A percentile compares a stretch with the other conserved stretches of the same genome.
phyloP scores from a whole-genome alignment of 2,113 vertebrate genomes.

The Carassius gibelio region DNA sequence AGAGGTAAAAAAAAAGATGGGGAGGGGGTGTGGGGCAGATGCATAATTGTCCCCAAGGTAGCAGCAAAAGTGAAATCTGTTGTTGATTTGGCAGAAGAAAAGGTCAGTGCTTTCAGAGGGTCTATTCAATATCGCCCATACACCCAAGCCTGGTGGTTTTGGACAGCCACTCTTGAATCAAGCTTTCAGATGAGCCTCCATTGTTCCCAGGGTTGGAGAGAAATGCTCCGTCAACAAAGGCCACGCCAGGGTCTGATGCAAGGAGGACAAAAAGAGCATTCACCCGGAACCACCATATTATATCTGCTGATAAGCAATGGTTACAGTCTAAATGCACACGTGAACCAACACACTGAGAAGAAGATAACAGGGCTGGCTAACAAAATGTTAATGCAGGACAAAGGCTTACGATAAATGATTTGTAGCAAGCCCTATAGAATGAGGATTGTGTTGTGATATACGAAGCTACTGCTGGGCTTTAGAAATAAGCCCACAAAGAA shows the following conservation, averaged over 20 bases:
- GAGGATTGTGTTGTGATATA: background rate
- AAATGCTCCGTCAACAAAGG: constrained; percentile 32
- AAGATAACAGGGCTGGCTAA: constrained; percentile 5
- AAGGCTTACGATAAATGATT: constrained; percentile 17
- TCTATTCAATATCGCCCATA: constrained; percentile 6
- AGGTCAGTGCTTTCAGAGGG: constrained; percentile 49
- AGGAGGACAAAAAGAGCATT: constrained; percentile 29
- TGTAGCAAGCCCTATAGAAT: constrained; percentile 3
- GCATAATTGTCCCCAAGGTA: constrained; percentile 53
- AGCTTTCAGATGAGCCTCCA: constrained; percentile 30
- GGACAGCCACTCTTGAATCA: constrained; percentile 31
- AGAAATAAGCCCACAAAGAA: background rate
- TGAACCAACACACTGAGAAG: background rate
- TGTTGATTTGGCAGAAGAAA: constrained; percentile 39
- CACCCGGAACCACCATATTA: constrained; percentile 25
- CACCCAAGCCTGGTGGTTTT: constrained; percentile 5
- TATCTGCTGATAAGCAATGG: constrained; percentile 40
- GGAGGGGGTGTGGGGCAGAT: background rate
- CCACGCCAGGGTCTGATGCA: constrained; percentile 25
- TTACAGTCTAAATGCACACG: constrained; percentile 11
- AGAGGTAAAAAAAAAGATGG: background rate
- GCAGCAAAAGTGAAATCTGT: constrained; percentile 34
- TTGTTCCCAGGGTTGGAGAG: constrained; percentile 36
- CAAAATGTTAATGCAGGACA: background rate
- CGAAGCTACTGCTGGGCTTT: background rate